Evolutionary conservation across 2,888 invertebrate species (phyloP).

Genomic region (Rhodophaea formosa): DNA sequence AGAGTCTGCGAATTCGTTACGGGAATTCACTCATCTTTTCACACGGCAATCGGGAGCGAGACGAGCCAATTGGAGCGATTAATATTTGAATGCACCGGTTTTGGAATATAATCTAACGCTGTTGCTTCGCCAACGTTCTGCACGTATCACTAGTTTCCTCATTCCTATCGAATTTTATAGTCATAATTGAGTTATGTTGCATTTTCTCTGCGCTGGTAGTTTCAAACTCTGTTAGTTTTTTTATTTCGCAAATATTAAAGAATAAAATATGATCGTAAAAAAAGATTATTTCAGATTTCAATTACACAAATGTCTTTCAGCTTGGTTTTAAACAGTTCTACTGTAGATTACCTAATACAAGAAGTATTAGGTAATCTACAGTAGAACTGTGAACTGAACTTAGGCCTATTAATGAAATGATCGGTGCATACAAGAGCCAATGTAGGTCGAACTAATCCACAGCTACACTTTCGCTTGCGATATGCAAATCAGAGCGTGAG

Average conservation of each 20-base stretch:
- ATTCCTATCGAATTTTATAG: constrained; percentile 39
- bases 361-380: too few species aligned
- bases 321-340: neutral
- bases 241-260: neutral
- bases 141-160: constrained; percentile 49
- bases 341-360: too few species aligned
- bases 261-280: too few species aligned
- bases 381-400: too few species aligned
- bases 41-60: constrained; percentile 74
- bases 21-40: constrained; percentile 62
- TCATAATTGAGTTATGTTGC: constrained; percentile 21
- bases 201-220: too few species aligned
- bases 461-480: constrained; percentile 71
- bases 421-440: constrained; percentile 39
- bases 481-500: constrained; percentile 75
- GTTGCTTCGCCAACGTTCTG: constrained; percentile 42
- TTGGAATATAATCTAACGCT: constrained; percentile 43
- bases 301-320: neutral
- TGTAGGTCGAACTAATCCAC: constrained; percentile 56
- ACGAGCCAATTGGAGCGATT: constrained; percentile 71
- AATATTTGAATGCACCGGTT: constrained; percentile 69
- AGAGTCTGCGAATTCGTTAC: constrained; percentile 52
- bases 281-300: too few species aligned
- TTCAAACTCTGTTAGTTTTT: neutral
- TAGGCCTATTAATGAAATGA: constrained; percentile 17